Conservation (phyloP, 2,113 vertebrate genomes). For the Camelus dromedarius region DNA sequence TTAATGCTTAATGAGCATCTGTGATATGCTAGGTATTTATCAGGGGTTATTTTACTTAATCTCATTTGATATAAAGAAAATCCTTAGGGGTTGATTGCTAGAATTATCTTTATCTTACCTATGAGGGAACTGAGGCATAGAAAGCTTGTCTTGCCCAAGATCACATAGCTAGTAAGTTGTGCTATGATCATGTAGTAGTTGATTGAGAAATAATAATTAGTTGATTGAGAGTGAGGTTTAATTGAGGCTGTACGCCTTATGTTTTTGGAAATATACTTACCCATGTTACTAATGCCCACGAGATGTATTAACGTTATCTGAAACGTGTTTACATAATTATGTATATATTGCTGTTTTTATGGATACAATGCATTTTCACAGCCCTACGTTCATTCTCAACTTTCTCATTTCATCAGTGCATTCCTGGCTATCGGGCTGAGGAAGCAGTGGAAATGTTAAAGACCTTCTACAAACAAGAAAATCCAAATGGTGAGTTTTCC, state of each 20-base stretch:
- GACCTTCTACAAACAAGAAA: conserved; percentile 97
- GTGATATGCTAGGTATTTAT: too few species aligned
- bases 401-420: conserved; percentile 89
- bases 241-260: background rate
- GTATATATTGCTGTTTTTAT: background rate
- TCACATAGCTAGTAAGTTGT: background rate
- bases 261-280: background rate
- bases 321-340: background rate
- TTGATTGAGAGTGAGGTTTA: background rate
- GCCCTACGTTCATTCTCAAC: conserved; percentile 58
- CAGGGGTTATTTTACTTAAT: background rate
- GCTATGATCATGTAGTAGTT: background rate
- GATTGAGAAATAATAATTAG: background rate
- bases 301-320: background rate
- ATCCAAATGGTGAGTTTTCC: conserved; percentile 94
- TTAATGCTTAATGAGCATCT: background rate
- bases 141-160: background rate
- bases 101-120: background rate
- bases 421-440: conserved; percentile 93
- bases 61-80: background rate
- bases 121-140: background rate
- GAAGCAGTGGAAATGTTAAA: conserved; percentile 97
- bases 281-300: background rate
- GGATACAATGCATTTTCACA: background rate
- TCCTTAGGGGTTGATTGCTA: background rate